Evolutionary conservation across 1,140 invertebrate species (phyloP), one percentile per base, ranked within the genome.

Genomic region (Eupristina koningsbergeri): DNA sequence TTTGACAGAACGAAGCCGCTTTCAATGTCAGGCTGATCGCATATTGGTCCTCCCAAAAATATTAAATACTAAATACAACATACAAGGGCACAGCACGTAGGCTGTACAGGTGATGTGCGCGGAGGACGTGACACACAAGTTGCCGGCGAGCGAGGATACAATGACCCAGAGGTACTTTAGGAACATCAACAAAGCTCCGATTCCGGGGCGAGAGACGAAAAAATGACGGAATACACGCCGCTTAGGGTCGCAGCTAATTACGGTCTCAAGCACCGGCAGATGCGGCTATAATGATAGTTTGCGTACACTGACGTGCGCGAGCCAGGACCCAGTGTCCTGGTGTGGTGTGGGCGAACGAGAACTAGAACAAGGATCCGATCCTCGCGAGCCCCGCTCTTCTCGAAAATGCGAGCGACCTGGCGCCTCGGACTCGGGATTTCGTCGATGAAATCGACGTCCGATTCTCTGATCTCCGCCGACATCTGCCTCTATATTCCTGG

Each of bases 181-280:
- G 29, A 13, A 17, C n/a, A n/a, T n/a, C 77, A 31, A 36, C 76
- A 17, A 34, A n/a, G 61, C 41, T n/a, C n/a, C 63, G 76, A 79
- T 78, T 75, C 45, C 47, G 71, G 19, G n/a, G 29, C 58, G 85
- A 74, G 31, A 76, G 31, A 86, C 84, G 84, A 86, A 88, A 89
- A 88, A 88, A 89, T 87, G 87, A 86, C 86, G 87, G 88, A 89
- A 89, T 87, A 89, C 84, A 79, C 81, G 63, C 29, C 86, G 85
- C 87, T 88, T 89, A 88, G 84, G 86, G 75, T 85, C 84, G 86
- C 88, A 89, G 74, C 50, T 76, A 76, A 91, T 91, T 91, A 89
- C 86, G 86, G 87, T 64, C 84, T 84, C 86, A 84, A 87, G 45
- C 74, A 39, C 58, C 69, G 78, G 69, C 83, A 84, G 83, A 84